phyloP scores from a whole-genome alignment of 2,797 vertebrate species.

The Apodemus agrarius region DNA sequence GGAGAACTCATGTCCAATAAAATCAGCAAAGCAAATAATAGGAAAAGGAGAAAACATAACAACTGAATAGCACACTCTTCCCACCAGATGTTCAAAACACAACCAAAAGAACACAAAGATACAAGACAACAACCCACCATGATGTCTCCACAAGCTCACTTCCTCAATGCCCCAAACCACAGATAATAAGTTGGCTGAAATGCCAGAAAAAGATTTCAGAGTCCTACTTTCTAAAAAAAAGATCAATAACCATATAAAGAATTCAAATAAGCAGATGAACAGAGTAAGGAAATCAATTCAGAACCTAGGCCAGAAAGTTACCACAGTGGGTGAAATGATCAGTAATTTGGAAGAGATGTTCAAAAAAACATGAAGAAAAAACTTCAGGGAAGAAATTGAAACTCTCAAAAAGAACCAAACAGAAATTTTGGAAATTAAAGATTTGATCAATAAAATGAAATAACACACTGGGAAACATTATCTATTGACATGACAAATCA shows the following conservation, averaged over 20 bases:
- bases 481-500: background rate
- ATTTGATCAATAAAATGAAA: background rate
- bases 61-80: background rate
- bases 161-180: background rate
- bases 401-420: background rate
- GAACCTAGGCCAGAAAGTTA: background rate
- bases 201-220: background rate
- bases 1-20: background rate
- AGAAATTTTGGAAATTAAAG: background rate
- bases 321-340: background rate
- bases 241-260: slow-evolving; percentile 4
- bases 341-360: background rate
- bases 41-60: background rate
- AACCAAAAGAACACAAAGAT: background rate
- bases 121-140: background rate
- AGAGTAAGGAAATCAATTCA: slow-evolving; percentile 12
- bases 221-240: background rate
- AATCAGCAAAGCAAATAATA: background rate
- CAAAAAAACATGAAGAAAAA: background rate
- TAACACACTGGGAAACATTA: background rate
- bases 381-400: background rate
- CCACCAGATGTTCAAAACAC: background rate
- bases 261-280: slow-evolving; percentile 16
- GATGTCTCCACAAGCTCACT: background rate
- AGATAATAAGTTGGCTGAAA: background rate